phyloP scores from a whole-genome alignment of 1,140 invertebrate species.

The Drosophila nannoptera region DNA sequence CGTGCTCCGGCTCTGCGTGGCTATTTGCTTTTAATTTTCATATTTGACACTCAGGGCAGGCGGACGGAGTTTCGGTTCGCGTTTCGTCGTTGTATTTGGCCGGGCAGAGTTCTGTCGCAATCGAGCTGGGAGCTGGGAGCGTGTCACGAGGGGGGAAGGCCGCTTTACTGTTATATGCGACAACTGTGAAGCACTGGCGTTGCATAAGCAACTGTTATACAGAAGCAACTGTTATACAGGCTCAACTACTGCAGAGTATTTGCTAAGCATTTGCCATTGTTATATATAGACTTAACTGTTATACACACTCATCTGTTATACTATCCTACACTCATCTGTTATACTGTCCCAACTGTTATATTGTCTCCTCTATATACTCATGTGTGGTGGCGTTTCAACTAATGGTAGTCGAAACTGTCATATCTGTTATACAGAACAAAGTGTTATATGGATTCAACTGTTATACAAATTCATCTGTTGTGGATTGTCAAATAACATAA shows the following conservation, averaged over 20 bases:
- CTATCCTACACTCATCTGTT: not conserved
- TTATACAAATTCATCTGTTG: too few relatives aligned
- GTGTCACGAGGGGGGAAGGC: not conserved
- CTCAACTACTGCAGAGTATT: too few relatives aligned
- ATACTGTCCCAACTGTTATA: not conserved
- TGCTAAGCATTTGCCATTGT: not conserved
- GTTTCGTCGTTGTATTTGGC: not conserved
- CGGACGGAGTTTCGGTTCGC: not conserved
- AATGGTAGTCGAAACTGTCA: too few relatives aligned
- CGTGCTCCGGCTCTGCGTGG: constrained; percentile 9
- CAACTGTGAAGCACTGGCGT: too few relatives aligned
- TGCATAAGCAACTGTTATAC: too few relatives aligned
- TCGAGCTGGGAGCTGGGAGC: not conserved
- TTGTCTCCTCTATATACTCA: not conserved
- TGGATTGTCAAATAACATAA: too few relatives aligned
- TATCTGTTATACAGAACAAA: too few relatives aligned
- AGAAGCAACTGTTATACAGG: too few relatives aligned
- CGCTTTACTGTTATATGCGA: too few relatives aligned
- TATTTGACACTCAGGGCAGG: constrained; percentile 19
- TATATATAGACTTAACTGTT: not conserved
- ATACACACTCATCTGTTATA: not conserved
- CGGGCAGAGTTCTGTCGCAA: not conserved
- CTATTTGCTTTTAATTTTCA: constrained; percentile 44
- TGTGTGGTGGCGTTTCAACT: too few relatives aligned
- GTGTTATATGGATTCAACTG: not conserved